Conservation (phyloP, 2,113 vertebrate species). For the Geococcyx californianus region DNA sequence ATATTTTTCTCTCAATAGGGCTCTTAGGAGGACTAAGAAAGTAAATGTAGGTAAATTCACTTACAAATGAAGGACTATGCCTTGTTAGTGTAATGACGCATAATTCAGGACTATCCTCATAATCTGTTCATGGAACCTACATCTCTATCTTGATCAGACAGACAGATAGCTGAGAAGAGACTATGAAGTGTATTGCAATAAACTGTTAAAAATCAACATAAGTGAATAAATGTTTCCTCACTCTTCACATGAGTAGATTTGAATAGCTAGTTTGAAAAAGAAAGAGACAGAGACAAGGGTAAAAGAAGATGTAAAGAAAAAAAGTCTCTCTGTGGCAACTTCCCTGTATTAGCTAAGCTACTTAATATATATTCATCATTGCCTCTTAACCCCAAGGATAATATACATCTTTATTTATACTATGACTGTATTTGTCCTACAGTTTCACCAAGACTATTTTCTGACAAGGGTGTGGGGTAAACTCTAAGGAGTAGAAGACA, state of each 20-base stretch:
- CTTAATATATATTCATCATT: not conserved
- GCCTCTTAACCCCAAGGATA: not conserved
- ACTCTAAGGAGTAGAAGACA: not conserved
- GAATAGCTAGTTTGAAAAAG: not conserved
- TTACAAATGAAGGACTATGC: not conserved
- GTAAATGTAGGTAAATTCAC: not conserved
- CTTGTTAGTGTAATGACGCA: not conserved
- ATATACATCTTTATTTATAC: not conserved
- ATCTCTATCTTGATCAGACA: not conserved
- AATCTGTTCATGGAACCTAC: not conserved
- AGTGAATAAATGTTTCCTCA: not conserved
- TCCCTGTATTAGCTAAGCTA: not conserved
- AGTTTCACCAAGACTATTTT: not conserved
- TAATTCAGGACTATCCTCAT: not conserved
- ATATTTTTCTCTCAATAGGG: not conserved
- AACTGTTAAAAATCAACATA: not conserved
- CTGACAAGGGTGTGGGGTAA: not conserved
- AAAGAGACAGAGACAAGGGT: not conserved
- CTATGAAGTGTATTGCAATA: not conserved
- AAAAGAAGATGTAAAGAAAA: not conserved
- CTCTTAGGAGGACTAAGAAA: not conserved
- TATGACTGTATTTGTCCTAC: not conserved
- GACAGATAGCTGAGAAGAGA: not conserved
- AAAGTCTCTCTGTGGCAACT: not conserved
- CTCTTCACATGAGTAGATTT: not conserved